Conservation (phyloP, 2,113 vertebrate species). For the zebrafish (Danio rerio) region DNA sequence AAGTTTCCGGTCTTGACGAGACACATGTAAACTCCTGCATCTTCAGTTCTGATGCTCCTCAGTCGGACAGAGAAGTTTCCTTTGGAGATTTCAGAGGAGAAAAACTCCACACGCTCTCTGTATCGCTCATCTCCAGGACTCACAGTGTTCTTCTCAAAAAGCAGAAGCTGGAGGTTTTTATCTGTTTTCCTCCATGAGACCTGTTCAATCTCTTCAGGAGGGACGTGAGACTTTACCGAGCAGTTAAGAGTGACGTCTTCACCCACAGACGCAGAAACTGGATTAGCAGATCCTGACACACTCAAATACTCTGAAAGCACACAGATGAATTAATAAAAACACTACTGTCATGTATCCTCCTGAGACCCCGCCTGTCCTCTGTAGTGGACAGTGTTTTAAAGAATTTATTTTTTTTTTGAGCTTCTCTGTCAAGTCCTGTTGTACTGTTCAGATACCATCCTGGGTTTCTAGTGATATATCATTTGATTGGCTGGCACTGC, state of each 20-base stretch:
- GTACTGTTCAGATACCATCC: no score
- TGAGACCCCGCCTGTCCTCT: no score
- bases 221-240: neutral
- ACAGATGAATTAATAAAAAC: no score
- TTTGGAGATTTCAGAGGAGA: neutral
- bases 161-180: neutral
- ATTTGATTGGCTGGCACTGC: no score
- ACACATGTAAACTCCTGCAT: slow-evolving; percentile 10
- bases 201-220: neutral
- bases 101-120: neutral
- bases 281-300: neutral
- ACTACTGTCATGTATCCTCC: no score
- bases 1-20: neutral
- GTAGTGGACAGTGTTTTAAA: no score
- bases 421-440: no score
- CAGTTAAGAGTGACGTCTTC: neutral
- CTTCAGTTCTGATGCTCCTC: slow-evolving; percentile 17
- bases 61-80: slow-evolving; percentile 25
- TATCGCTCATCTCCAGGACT: neutral
- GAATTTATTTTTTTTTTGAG: no score
- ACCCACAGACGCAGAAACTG: neutral
- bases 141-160: neutral
- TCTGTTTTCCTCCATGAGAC: neutral
- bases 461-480: no score
- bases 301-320: neutral